Conservation (phyloP, 2,113 vertebrate genomes). For the Centrocercus urophasianus region DNA sequence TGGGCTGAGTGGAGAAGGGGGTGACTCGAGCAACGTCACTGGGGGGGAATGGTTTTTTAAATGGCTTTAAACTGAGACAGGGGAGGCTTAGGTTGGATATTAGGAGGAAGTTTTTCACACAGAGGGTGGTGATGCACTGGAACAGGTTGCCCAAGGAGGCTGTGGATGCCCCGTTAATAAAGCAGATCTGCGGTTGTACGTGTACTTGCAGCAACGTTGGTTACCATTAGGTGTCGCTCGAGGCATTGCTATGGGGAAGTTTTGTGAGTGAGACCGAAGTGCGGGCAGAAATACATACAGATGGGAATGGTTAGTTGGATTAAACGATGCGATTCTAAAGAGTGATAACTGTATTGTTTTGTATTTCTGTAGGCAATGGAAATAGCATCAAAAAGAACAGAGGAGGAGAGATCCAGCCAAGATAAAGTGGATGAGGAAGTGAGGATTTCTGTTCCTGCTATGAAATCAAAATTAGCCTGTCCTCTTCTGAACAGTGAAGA, state of each 20-base stretch:
- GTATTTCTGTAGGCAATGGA: slow-evolving; percentile 86
- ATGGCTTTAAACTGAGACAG: too few relatives aligned
- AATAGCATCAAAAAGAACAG: slow-evolving; percentile 86
- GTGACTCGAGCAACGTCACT: not conserved
- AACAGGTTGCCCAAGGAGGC: too few relatives aligned
- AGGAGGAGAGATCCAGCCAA: slow-evolving; percentile 88
- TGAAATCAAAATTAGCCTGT: not conserved
- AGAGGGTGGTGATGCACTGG: too few relatives aligned
- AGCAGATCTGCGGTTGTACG: accelerated
- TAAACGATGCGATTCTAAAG: not conserved
- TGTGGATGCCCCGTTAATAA: too few relatives aligned
- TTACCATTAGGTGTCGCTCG: slow-evolving; percentile 15
- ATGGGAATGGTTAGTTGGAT: not conserved
- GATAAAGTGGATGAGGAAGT: slow-evolving; percentile 93
- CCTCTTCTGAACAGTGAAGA: not conserved
- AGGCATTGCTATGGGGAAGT: not conserved
- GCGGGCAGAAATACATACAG: not conserved
- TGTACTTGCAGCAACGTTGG: not conserved
- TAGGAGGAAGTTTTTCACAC: too few relatives aligned
- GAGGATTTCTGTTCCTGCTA: not conserved
- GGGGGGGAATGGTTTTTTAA: too few relatives aligned
- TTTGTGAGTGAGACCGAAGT: not conserved
- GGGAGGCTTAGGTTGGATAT: too few relatives aligned
- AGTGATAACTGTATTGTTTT: slow-evolving; percentile 29
- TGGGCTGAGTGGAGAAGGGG: not conserved